Evolutionary conservation across 2,888 invertebrate species (phyloP).

Genomic region (Griposia aprilina): DNA sequence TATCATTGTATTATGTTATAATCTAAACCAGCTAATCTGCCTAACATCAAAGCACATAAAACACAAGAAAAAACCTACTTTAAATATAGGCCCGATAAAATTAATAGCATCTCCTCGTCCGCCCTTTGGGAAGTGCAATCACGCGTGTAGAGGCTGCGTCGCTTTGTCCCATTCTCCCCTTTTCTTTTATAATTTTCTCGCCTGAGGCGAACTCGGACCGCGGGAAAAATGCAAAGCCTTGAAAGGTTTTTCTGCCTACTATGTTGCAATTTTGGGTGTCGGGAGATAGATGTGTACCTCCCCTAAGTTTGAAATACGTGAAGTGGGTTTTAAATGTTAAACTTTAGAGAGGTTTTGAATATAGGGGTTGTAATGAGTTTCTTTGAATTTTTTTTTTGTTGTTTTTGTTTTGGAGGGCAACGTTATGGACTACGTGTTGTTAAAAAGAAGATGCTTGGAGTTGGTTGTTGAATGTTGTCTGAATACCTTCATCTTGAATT

Average conservation of each 20-base stretch:
- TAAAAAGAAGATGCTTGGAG: background rate
- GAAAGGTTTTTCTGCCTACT: slow-evolving; percentile 69
- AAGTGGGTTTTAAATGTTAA: slow-evolving; percentile 47
- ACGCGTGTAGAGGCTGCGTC: slow-evolving; percentile 75
- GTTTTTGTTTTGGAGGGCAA: background rate
- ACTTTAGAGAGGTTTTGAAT: slow-evolving; percentile 26
- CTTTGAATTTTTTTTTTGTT: slow-evolving; percentile 31
- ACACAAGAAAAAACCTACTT: slow-evolving; percentile 45
- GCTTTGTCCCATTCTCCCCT: slow-evolving; percentile 76
- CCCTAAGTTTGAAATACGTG: slow-evolving; percentile 62
- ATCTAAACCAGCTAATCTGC: slow-evolving; percentile 23
- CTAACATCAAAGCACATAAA: slow-evolving; percentile 39
- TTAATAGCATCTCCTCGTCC: slow-evolving; percentile 66
- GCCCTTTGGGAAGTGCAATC: slow-evolving; percentile 78
- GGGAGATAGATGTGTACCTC: slow-evolving; percentile 57
- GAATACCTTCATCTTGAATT: background rate
- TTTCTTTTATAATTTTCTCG: slow-evolving; percentile 82
- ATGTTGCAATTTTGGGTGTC: slow-evolving; percentile 60
- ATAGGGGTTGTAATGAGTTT: slow-evolving; percentile 45
- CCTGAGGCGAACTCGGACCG: slow-evolving; percentile 71
- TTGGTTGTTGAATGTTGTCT: no score
- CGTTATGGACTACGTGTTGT: background rate
- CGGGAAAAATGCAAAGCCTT: slow-evolving; percentile 77
- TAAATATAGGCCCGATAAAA: slow-evolving; percentile 59
- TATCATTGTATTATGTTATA: background rate